Evolutionary conservation across 37 sponge, comb jelly and placozoan genomes (phyloP), one percentile per base, ranked within the genome.

Genomic region (Chondrosia reniformis): DNA sequence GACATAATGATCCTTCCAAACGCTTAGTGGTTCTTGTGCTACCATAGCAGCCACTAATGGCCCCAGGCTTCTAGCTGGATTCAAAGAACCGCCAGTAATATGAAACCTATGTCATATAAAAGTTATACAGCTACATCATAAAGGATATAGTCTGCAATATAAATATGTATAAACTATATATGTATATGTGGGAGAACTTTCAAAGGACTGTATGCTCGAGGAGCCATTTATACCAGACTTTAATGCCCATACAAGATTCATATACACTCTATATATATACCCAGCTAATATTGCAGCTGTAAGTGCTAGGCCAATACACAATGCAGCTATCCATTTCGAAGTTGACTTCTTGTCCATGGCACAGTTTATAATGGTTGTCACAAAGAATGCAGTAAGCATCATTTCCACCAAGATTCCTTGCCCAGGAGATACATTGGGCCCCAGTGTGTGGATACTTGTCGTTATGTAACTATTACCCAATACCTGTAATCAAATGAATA

Each of bases 11-110:
- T 75, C 15, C 4, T 27, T 31, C 88, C 88, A 88, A n/a, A 12
- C 41, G 19, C 55, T 58, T n/a, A n/a, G n/a, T n/a, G n/a, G 21
- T 7, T 45, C 13, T 17, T 63, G 55, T 6, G 21, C 25, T 54
- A 25, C 38, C 21, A 24, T 22, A 45, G 28, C 4, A 27, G 54
- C 77, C 0, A 80, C 82, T 33, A 85, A 79, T 25, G 91, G 86
- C 33, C 91, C 86, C 43, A 89, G 73, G 57, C 91, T 89, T 19
- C 86, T 73, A 33, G 86, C 83, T 15, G 91, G 91, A 71, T 89
- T 89, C 56, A 89, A 22, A 4, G 84, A 84, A 34, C 78, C 91
- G n/a, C 86, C 85, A 58, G 89, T 75, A 21, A 77, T 45, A 22
- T 66, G 42, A 57, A 45, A 75, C 28, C 89, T 88, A 37, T n/a